These are phyloP conservation scores for Nasonia giraulti DNA, from an alignment of 1,140 invertebrate species.

Conservation along the genomic window DNA sequence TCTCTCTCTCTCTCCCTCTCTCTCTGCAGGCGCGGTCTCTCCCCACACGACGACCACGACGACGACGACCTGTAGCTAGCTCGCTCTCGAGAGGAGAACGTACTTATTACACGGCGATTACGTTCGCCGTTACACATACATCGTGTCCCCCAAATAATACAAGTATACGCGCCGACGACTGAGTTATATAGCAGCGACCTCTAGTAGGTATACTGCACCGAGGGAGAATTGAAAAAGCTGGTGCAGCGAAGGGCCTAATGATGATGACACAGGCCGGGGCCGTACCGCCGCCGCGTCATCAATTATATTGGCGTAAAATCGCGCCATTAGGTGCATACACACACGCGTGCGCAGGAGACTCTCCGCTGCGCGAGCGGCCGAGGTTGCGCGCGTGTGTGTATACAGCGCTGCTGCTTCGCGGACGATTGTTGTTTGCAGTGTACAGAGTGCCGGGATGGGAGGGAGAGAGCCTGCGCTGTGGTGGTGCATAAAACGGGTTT, in stretches of 20 bases:
- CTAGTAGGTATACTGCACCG: no score
- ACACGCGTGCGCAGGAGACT: background rate
- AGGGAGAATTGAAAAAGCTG: background rate
- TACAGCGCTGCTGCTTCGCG: no score
- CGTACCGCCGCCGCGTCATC: no score
- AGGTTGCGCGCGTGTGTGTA: no score
- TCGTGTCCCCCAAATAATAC: background rate
- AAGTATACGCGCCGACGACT: background rate
- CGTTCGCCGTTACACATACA: constrained; percentile 3
- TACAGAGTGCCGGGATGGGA: background rate
- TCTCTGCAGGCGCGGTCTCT: background rate
- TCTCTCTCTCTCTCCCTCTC: background rate
- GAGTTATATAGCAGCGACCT: no score
- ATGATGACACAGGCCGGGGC: no score
- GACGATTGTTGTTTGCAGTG: background rate
- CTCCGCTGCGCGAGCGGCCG: no score
- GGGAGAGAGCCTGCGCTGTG: background rate
- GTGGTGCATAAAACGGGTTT: constrained; percentile 12
- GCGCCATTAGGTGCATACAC: background rate
- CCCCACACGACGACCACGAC: background rate
- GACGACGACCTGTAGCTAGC: background rate
- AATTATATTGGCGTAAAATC: constrained; percentile 1
- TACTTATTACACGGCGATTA: background rate
- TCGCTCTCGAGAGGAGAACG: background rate
- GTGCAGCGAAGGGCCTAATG: background rate